phyloP scores from a whole-genome alignment of 2,888 invertebrate species.

The Erebia palarica region DNA sequence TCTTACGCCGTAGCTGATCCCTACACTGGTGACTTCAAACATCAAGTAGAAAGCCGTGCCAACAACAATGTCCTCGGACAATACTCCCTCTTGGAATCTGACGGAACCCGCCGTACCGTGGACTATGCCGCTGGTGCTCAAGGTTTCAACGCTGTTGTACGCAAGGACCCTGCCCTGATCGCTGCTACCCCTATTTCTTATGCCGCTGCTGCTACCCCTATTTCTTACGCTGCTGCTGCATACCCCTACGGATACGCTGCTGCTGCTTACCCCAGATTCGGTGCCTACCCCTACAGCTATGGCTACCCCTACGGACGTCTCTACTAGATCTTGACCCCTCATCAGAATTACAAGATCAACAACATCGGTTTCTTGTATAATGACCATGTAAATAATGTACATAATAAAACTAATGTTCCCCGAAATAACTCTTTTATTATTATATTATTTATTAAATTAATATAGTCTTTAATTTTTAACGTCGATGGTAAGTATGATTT shows the following conservation, averaged over 20 bases:
- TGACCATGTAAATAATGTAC: conserved; percentile 40
- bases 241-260: conserved; percentile 44
- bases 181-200: conserved; percentile 48
- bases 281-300: conserved; percentile 43
- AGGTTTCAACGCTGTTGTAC: conserved; percentile 82
- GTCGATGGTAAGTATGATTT: no score
- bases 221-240: conserved; percentile 42
- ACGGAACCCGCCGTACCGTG: conserved; percentile 79
- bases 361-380: conserved; percentile 20
- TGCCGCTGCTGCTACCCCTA: conserved; percentile 36
- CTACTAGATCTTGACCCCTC: conserved; percentile 44
- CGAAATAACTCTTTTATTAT: conserved; percentile 26
- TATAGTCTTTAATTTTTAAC: no score
- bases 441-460: no score
- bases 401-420: conserved; percentile 34
- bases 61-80: conserved; percentile 79
- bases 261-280: conserved; percentile 38
- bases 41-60: conserved; percentile 75
- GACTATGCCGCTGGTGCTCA: conserved; percentile 80
- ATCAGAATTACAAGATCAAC: conserved; percentile 15
- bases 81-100: conserved; percentile 79
- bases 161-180: conserved; percentile 72
- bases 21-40: conserved; percentile 81
- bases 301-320: conserved; percentile 51
- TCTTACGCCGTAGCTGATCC: conserved; percentile 82